Conservation (phyloP, 2,888 invertebrate species). For the Antheraea assamensis region DNA sequence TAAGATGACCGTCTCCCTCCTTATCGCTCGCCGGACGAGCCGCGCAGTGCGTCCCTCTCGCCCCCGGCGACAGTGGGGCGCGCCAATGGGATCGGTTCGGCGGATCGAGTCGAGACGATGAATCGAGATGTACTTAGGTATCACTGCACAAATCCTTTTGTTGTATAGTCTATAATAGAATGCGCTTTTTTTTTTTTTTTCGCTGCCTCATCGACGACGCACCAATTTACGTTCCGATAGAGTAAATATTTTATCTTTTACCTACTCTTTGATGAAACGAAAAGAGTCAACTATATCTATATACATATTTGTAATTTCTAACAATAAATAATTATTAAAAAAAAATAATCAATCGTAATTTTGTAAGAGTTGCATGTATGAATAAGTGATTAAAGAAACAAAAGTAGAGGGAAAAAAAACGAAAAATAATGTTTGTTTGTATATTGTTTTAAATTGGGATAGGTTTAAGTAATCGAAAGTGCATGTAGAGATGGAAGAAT, state of each 20-base stretch:
- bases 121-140: conserved; percentile 83
- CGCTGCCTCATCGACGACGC: conserved; percentile 67
- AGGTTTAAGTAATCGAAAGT: neutral
- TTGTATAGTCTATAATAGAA: conserved; percentile 81
- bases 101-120: conserved; percentile 81
- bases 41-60: conserved; percentile 61
- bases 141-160: conserved; percentile 81
- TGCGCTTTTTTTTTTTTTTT: conserved; percentile 76
- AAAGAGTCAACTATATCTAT: neutral
- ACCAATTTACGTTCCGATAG: conserved; percentile 52
- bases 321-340: neutral
- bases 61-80: conserved; percentile 79
- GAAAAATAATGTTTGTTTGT: neutral
- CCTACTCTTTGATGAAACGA: neutral
- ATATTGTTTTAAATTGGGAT: neutral
- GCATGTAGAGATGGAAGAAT: conserved; percentile 54
- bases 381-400: neutral
- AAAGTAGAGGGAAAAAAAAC: neutral
- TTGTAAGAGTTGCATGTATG: neutral
- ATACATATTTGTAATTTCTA: neutral
- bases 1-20: conserved; percentile 81
- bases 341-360: neutral
- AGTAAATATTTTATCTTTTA: neutral
- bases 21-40: conserved; percentile 54
- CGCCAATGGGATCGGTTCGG: conserved; percentile 81